Percentiles rank a stretch among this genome's conserved stretches.
phyloP scores from a whole-genome alignment of 2,113 vertebrate species.

The Tiliqua scincoides region DNA sequence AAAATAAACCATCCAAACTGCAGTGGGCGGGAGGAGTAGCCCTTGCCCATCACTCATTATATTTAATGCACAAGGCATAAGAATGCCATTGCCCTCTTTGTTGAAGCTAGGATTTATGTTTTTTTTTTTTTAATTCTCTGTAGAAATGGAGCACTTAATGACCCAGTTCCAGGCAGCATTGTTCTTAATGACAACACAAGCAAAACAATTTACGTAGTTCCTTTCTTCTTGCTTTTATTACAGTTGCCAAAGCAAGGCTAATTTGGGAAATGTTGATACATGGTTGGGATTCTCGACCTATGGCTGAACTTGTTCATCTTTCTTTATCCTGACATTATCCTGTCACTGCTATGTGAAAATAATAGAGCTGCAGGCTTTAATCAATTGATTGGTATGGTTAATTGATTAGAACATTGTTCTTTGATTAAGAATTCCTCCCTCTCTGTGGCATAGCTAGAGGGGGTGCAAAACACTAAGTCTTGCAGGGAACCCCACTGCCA shows the following conservation, averaged over 20 bases:
- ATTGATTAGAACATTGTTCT: background rate
- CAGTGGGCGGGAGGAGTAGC: background rate
- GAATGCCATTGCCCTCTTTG: background rate
- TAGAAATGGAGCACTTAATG: background rate
- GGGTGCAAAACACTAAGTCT: too few relatives aligned
- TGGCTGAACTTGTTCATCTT: slow-evolving; percentile 19
- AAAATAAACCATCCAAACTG: background rate
- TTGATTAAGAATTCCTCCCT: background rate
- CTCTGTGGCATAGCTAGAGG: too few relatives aligned
- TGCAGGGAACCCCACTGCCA: too few relatives aligned
- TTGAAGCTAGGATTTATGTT: background rate
- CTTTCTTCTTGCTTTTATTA: slow-evolving; percentile 27
- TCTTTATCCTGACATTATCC: slow-evolving; percentile 10
- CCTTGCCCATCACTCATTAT: background rate
- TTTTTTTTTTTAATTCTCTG: background rate
- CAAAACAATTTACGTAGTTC: slow-evolving; percentile 6
- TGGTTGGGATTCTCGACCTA: background rate
- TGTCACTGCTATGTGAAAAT: slow-evolving; percentile 7
- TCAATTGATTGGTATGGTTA: slow-evolving; percentile 1
- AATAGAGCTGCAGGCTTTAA: background rate
- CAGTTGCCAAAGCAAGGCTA: slow-evolving; percentile 49
- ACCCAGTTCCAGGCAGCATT: slow-evolving; percentile 18
- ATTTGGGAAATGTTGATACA: background rate
- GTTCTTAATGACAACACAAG: slow-evolving; percentile 19
- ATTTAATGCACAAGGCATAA: background rate